Evolutionary conservation across 2,888 invertebrate species (phyloP).

Genomic region (Drosophila stalkeri): DNA sequence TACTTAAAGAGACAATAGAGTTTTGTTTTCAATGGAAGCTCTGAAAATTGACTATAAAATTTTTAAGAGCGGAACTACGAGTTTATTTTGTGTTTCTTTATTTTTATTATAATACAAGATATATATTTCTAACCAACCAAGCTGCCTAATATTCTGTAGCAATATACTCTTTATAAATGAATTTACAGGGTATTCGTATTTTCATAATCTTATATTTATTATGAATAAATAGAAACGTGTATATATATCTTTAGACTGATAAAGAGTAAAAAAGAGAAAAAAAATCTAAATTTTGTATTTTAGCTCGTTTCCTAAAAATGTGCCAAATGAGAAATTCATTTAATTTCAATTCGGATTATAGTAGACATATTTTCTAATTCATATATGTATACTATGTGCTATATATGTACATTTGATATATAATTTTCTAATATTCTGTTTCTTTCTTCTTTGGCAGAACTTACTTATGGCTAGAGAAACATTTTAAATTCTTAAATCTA

Average conservation of each 20-base stretch:
- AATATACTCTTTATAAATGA: not conserved
- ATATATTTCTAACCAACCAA: not conserved
- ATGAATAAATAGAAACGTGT: not conserved
- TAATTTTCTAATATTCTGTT: too few species aligned
- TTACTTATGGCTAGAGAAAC: not conserved
- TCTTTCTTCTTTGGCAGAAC: not conserved
- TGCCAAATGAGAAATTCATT: not conserved
- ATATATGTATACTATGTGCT: too few species aligned
- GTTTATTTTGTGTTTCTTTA: too few species aligned
- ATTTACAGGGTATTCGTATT: not conserved
- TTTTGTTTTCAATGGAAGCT: not conserved
- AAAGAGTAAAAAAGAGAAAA: too few species aligned
- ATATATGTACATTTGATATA: too few species aligned
- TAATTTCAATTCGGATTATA: not conserved
- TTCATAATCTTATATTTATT: not conserved
- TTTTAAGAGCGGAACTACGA: not conserved
- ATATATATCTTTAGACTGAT: not conserved
- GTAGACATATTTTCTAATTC: too few species aligned
- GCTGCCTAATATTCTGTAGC: not conserved
- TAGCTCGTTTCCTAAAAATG: too few species aligned
- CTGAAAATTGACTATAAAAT: not conserved
- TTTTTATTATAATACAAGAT: not conserved
- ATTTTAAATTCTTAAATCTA: not conserved
- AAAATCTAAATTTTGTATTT: too few species aligned
- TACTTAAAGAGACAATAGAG: slow-evolving; percentile 15